Conservation (phyloP, 2,113 vertebrate genomes). For the Dipodomys stephensi region DNA sequence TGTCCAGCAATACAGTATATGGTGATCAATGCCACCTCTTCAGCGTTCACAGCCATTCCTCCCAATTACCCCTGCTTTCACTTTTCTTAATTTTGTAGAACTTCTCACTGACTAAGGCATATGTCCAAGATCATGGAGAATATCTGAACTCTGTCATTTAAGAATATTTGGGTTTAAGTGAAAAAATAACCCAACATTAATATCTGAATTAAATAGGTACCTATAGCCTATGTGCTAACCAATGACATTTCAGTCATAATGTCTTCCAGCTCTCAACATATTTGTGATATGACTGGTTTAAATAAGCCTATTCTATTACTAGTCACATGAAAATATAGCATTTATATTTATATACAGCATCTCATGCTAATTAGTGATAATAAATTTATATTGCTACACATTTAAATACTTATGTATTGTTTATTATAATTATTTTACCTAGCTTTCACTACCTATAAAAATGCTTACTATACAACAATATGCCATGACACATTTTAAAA, state of each 20-base stretch:
- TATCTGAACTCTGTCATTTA: neutral
- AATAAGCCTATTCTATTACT: neutral
- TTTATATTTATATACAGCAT: neutral
- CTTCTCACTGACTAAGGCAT: neutral
- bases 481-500: neutral
- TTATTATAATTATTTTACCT: too few relatives aligned
- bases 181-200: neutral
- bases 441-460: neutral
- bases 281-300: neutral
- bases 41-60: too few relatives aligned
- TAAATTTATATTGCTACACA: neutral
- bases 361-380: neutral
- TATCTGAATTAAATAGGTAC: neutral
- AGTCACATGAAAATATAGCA: neutral
- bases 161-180: neutral
- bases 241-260: neutral
- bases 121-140: neutral
- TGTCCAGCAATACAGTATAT: too few relatives aligned
- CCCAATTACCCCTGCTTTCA: too few relatives aligned
- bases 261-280: neutral
- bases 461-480: neutral
- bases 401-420: too few relatives aligned
- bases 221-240: neutral
- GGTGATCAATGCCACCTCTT: too few relatives aligned
- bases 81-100: too few relatives aligned